A percentile compares a stretch with the other conserved stretches of the same genome.
These are phyloP conservation scores for Antechinus flavipes DNA, from an alignment of 2,113 vertebrate species.

Conservation along the genomic window DNA sequence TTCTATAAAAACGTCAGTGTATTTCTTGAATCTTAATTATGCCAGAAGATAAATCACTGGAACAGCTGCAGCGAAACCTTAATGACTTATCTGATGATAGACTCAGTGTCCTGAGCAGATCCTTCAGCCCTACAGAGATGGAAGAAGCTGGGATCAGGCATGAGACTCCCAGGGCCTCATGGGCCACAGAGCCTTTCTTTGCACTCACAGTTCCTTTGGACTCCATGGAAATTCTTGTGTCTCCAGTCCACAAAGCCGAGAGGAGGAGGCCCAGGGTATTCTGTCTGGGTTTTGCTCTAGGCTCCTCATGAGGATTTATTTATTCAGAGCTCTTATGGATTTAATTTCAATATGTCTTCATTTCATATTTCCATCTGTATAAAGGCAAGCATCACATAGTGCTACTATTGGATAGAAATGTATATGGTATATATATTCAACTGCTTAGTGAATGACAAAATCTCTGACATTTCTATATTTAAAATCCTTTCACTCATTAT, in stretches of 20 bases:
- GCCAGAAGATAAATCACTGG: slow-evolving; percentile 43
- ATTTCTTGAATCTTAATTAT: slow-evolving; percentile 62
- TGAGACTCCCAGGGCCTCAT: not conserved
- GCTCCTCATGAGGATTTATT: slow-evolving; percentile 38
- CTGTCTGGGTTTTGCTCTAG: slow-evolving; percentile 34
- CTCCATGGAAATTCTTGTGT: not conserved
- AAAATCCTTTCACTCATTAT: not conserved
- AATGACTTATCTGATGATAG: slow-evolving; percentile 54
- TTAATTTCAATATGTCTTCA: slow-evolving; percentile 4
- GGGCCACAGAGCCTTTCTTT: not conserved
- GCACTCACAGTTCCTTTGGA: not conserved
- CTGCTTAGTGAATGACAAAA: not conserved
- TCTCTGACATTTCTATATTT: not conserved
- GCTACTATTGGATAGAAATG: not conserved
- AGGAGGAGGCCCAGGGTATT: not conserved
- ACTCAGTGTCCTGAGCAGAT: not conserved
- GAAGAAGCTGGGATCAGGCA: slow-evolving; percentile 27
- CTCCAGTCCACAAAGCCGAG: not conserved
- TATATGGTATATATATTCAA: not conserved
- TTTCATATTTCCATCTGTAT: not conserved
- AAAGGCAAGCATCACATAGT: not conserved
- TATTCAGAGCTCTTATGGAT: slow-evolving; percentile 30
- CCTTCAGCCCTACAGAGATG: not conserved
- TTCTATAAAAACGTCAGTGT: slow-evolving; percentile 61
- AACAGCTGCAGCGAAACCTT: slow-evolving; percentile 52